phyloP scores from a whole-genome alignment of 2,113 vertebrate species.

The Meriones unguiculatus region DNA sequence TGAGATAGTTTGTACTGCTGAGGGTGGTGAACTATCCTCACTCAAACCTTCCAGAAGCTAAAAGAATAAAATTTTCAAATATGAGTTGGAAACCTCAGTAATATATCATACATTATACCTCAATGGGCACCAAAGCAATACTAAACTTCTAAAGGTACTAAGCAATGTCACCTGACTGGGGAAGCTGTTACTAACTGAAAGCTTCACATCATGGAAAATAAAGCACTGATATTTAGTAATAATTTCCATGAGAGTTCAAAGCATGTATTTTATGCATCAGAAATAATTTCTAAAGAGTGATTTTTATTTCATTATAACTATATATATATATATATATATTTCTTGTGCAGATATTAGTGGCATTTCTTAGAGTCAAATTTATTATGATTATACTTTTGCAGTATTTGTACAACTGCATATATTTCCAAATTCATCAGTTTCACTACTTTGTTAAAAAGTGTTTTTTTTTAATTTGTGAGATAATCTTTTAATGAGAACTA shows the following conservation, averaged over 20 bases:
- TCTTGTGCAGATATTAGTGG: neutral
- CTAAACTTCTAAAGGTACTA: neutral
- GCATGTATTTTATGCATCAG: neutral
- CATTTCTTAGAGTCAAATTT: neutral
- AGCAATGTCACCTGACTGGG: neutral
- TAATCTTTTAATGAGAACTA: constrained; percentile 90
- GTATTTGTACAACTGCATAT: neutral
- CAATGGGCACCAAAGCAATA: neutral
- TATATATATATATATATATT: neutral
- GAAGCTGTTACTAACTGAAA: neutral
- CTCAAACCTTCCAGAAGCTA: neutral
- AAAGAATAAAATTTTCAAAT: neutral
- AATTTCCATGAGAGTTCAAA: constrained; percentile 17
- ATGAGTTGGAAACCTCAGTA: neutral
- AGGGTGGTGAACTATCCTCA: neutral
- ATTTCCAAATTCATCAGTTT: constrained; percentile 24
- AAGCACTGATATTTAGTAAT: neutral
- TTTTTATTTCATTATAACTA: neutral
- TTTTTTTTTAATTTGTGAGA: constrained; percentile 85
- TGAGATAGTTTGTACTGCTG: neutral
- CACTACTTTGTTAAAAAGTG: neutral
- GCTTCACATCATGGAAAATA: neutral
- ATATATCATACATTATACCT: neutral
- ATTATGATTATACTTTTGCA: neutral
- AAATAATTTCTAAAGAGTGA: neutral